Evolutionary conservation across 2,888 invertebrate species (phyloP), one percentile per base, ranked within the genome.

Genomic region (Brachyptera risi): DNA sequence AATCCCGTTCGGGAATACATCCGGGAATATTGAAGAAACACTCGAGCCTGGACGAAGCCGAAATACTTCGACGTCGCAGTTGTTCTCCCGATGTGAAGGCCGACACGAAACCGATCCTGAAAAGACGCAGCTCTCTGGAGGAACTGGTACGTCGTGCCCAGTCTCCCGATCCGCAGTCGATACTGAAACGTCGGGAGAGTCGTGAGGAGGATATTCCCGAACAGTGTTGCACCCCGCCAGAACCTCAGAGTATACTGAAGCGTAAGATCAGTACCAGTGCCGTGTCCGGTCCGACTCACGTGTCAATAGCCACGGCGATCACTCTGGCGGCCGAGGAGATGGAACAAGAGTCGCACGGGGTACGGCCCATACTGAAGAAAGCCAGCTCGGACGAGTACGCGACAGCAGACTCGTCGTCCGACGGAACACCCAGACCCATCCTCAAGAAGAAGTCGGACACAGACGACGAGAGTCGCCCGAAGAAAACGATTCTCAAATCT

Each of bases 231-330:
- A 74, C 83, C 49, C 87, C 86, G 1, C 90, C 91, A 69, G n/a
- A n/a, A n/a, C n/a, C n/a, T n/a, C n/a, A n/a, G n/a, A 84, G 91
- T 56, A 92, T 92, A 68, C 77, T 92, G 31, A 92, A 92, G 76
- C 81, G 90, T 68, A 85, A 87, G 73, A n/a, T n/a, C n/a, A n/a
- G n/a, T n/a, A n/a, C n/a, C n/a, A n/a, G n/a, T n/a, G n/a, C n/a
- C n/a, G 17, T 51, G 15, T 26, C 56, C 11, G 24, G 31, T 17
- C 21, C 54, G 27, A 9, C 54, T 13, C 27, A 38, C 65, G 83
- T 83, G 59, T 82, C 83, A 17, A 44, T 44, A 17, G 44, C 54
- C 21, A 27, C 42, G 15, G 9, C 56, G 19, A 1, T 26, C 11
- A 11, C 51, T 7, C 24, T 17, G 51, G 58, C 15, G 15, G 37